phyloP scores from a whole-genome alignment of 2,113 vertebrate genomes.

The Synodontis membranacea region DNA sequence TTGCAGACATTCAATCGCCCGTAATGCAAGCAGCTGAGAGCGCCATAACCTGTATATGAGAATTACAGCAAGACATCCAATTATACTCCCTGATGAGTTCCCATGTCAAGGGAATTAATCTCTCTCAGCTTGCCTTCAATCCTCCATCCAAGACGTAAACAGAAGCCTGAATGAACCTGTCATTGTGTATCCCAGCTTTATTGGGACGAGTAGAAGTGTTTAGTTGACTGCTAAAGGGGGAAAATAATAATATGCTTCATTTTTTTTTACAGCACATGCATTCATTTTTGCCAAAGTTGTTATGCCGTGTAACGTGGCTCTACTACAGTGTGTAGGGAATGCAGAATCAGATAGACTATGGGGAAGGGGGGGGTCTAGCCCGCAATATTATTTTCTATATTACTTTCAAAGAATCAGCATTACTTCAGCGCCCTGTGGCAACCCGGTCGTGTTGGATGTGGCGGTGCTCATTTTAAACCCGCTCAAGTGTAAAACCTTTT shows the following conservation, averaged over 20 bases:
- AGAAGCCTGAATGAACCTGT: constrained; percentile 41
- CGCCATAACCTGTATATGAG: constrained; percentile 44
- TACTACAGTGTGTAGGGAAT: not conserved
- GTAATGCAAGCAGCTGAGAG: constrained; percentile 42
- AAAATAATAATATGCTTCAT: not conserved
- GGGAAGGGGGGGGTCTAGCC: not conserved
- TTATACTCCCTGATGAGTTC: constrained; percentile 58
- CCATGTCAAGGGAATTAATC: constrained; percentile 55
- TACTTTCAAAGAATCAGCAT: constrained; percentile 1
- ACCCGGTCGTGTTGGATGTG: not conserved
- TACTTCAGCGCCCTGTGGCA: constrained; percentile 27
- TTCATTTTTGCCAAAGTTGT: constrained; percentile 25
- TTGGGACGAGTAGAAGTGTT: constrained; percentile 8
- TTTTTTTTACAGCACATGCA: not conserved
- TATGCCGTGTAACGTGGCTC: not conserved
- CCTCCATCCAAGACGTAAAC: constrained; percentile 39
- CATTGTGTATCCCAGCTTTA: constrained; percentile 27
- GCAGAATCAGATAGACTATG: not conserved
- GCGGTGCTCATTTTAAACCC: constrained; percentile 16
- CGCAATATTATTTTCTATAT: constrained; percentile 27
- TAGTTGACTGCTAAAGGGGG: not conserved
- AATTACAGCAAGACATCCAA: constrained; percentile 53
- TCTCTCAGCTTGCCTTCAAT: constrained; percentile 34
- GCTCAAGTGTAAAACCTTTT: constrained; percentile 28
- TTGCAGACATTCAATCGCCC: constrained; percentile 36